A percentile compares a stretch with the other conserved stretches of the same genome.
These are phyloP conservation scores for Amblyjoppa proteus DNA, from an alignment of 2,888 invertebrate genomes.

Conservation along the genomic window DNA sequence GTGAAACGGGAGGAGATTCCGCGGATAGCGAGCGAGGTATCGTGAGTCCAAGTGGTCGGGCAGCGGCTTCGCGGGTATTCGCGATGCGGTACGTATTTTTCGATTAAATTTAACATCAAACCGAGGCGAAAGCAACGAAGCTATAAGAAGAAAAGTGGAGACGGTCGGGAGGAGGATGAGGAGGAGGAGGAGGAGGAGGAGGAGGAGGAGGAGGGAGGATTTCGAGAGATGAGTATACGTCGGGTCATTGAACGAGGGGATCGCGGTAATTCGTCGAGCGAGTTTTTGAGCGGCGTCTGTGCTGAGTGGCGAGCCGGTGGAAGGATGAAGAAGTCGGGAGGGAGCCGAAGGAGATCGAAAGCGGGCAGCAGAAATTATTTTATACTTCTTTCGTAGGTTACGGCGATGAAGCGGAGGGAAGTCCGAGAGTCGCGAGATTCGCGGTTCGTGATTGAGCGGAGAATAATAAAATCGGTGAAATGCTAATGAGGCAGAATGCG, in stretches of 20 bases:
- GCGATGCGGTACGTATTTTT: constrained; percentile 62
- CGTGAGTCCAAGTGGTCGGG: constrained; percentile 53
- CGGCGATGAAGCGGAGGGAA: constrained; percentile 5
- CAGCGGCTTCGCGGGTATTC: constrained; percentile 56
- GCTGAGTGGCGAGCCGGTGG: constrained; percentile 48
- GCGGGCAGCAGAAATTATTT: constrained; percentile 60
- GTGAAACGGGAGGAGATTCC: constrained; percentile 41
- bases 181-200: constrained; percentile 18
- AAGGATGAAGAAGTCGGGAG: constrained; percentile 45
- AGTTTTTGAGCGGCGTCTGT: constrained; percentile 68
- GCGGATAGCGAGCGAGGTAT: constrained; percentile 18
- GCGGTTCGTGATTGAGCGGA: background rate
- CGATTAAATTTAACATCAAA: constrained; percentile 69
- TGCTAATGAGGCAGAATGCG: constrained; percentile 14
- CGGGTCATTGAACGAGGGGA: constrained; percentile 66
- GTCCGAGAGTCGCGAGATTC: constrained; percentile 22
- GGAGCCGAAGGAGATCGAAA: constrained; percentile 11
- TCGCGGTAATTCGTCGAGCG: constrained; percentile 68
- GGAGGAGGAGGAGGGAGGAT: background rate
- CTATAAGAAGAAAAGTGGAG: constrained; percentile 44
- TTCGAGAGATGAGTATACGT: constrained; percentile 27
- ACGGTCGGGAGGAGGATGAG: background rate
- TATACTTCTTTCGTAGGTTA: constrained; percentile 53
- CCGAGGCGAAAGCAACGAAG: constrained; percentile 55
- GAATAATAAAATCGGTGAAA: constrained; percentile 29